phyloP scores from a whole-genome alignment of 2,888 invertebrate genomes.

The Sesia bembeciformis region DNA sequence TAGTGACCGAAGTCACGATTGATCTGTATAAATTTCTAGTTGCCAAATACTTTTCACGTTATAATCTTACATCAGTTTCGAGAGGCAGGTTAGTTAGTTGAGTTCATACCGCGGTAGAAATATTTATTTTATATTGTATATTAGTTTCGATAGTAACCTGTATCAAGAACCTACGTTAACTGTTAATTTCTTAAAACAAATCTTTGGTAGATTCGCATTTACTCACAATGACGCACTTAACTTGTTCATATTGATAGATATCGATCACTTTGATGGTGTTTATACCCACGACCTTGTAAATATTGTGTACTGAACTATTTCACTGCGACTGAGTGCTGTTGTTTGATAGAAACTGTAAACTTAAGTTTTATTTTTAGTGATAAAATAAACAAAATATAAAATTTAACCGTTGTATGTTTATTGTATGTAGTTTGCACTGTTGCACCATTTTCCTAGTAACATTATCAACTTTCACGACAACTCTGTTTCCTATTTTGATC shows the following conservation, averaged over 20 bases:
- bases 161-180: slow-evolving; percentile 1
- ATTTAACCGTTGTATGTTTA: slow-evolving; percentile 15
- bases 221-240: slow-evolving; percentile 26
- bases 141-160: slow-evolving; percentile 38
- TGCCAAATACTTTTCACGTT: slow-evolving; percentile 65
- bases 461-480: slow-evolving; percentile 35
- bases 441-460: slow-evolving; percentile 48
- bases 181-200: neutral
- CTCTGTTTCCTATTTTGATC: slow-evolving; percentile 39
- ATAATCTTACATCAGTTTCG: slow-evolving; percentile 53
- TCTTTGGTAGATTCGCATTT: slow-evolving; percentile 51
- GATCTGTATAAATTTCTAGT: slow-evolving; percentile 64
- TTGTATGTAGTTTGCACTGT: slow-evolving; percentile 25
- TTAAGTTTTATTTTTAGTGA: slow-evolving; percentile 72
- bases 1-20: slow-evolving; percentile 47
- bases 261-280: slow-evolving; percentile 1
- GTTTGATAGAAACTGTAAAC: slow-evolving; percentile 72
- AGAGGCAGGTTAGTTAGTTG: slow-evolving; percentile 49
- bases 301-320: slow-evolving; percentile 62
- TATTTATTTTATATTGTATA: slow-evolving; percentile 58
- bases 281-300: slow-evolving; percentile 58
- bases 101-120: slow-evolving; percentile 50
- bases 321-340: slow-evolving; percentile 70
- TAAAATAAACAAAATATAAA: slow-evolving; percentile 70
- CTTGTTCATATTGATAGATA: slow-evolving; percentile 7